Evolutionary conservation across 2,797 vertebrate genomes (phyloP).

Genomic region (Pipistrellus kuhlii): DNA sequence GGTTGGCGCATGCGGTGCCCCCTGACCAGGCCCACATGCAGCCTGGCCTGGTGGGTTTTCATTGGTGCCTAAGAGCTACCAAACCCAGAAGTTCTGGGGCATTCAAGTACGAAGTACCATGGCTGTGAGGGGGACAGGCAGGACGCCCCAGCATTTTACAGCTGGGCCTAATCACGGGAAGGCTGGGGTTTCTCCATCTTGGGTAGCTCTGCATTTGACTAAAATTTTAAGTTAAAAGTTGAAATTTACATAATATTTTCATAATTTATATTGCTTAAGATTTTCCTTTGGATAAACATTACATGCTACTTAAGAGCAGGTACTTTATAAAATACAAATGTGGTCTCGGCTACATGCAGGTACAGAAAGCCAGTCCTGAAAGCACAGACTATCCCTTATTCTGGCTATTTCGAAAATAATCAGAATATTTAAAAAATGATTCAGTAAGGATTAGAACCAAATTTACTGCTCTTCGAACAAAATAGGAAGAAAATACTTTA

Average conservation of each 20-base stretch:
- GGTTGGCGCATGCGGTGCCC: fast-evolving
- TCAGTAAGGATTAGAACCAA: constrained; percentile 60
- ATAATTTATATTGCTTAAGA: constrained; percentile 76
- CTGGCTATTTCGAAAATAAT: constrained; percentile 49
- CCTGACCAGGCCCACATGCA: fast-evolving
- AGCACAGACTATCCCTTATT: constrained; percentile 68
- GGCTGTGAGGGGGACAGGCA: background rate
- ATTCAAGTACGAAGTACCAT: background rate
- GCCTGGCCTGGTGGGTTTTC: background rate
- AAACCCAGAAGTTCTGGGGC: background rate
- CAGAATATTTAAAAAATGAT: constrained; percentile 28
- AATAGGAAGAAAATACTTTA: constrained; percentile 57
- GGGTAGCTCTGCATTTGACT: background rate
- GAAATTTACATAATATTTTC: constrained; percentile 55
- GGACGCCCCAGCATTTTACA: background rate
- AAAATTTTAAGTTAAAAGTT: constrained; percentile 67
- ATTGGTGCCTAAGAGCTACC: background rate
- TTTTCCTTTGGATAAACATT: constrained; percentile 69
- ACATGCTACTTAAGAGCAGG: constrained; percentile 61
- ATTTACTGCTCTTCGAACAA: constrained; percentile 56
- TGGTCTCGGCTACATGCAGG: constrained; percentile 69
- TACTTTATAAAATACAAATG: constrained; percentile 76
- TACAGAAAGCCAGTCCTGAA: constrained; percentile 71
- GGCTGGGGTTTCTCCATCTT: background rate
- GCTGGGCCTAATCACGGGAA: fast-evolving